Conservation (phyloP, 2,888 invertebrate genomes). For the Helicoverpa assulta region DNA sequence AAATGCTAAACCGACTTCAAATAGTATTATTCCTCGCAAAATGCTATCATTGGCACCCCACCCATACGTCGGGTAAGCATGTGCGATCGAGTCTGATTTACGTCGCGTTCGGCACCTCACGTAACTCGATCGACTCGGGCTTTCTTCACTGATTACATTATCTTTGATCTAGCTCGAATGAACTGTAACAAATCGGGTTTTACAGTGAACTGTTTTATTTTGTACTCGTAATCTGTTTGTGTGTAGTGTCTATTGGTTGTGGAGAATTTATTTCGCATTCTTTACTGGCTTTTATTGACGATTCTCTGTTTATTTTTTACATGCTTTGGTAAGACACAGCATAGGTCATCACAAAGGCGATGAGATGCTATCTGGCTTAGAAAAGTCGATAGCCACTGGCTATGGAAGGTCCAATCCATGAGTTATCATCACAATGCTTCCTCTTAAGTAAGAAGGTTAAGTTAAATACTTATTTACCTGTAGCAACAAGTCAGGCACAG, state of each 20-base stretch:
- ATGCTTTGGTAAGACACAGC: background rate
- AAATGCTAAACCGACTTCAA: too few relatives aligned
- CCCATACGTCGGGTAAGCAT: constrained; percentile 43
- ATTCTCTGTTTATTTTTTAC: background rate
- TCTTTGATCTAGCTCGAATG: constrained; percentile 8
- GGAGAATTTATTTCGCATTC: background rate
- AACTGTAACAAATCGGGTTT: constrained; percentile 1
- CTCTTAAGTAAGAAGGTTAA: background rate
- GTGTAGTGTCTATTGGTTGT: background rate
- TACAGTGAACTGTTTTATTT: background rate
- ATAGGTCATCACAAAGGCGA: background rate
- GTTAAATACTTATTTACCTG: constrained; percentile 74
- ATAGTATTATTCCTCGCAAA: too few relatives aligned
- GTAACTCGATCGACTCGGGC: constrained; percentile 25
- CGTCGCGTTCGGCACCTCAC: constrained; percentile 41
- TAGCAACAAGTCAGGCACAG: constrained; percentile 95
- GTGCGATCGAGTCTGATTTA: constrained; percentile 60
- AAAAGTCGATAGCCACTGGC: too few relatives aligned
- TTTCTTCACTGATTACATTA: constrained; percentile 21
- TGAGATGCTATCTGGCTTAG: too few relatives aligned
- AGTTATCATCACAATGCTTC: too few relatives aligned
- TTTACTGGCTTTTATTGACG: background rate
- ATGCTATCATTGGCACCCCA: constrained; percentile 30
- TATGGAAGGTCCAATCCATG: too few relatives aligned
- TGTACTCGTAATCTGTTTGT: background rate